Base-by-base conservation (phyloP, 2,797 vertebrate species). In the Strix occidentalis region DNA sequence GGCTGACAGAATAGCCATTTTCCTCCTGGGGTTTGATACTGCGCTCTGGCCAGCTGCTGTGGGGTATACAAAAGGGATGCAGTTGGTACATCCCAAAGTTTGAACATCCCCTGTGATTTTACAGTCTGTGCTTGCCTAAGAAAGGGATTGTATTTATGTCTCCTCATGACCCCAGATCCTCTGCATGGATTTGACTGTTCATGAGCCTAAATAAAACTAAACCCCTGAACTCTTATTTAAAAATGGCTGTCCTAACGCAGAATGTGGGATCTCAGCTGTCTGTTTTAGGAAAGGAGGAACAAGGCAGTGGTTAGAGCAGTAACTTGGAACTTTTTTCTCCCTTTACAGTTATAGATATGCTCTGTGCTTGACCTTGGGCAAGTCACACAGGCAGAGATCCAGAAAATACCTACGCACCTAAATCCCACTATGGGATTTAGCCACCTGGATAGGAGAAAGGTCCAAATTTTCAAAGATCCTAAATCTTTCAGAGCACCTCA, bases 1-100 rank as follows among this genome's bases (percentile, higher is more conserved):
- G 87, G 69, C 85, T 95, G 93, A 92, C 76, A 95, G 87, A 96
- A 95, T 81, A 95, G 75, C 84, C 71, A 41, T 78, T 77, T 93
- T 91, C 51, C 88, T 95, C 94, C 82, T 83, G 93, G 78, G 91
- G 64, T 72, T 96, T 94, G 78, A 19, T 81, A 18, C 82, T 65
- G 43, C 3, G 9, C 81, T 92, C 82, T 84, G 83, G 84, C 85
- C 89, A 90, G 94, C 85, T 97, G 92, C 92, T 93, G 39, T 87
- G 77, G 53, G 41, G 60, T 83, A 81, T 75, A 77, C 86, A 93
- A 87, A 89, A 96, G 60, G 53, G 85, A 91, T 87, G 84, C 87
- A 75, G 43, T 87, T 92, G 87, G 78, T 95, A 68, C 72, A 70
- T 91, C 78, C 91, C 79, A 79, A 70, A 89, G 84, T 89, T 83